Base-by-base conservation (phyloP, 2,113 vertebrate species). In the Phalacrocorax aristotelis region DNA sequence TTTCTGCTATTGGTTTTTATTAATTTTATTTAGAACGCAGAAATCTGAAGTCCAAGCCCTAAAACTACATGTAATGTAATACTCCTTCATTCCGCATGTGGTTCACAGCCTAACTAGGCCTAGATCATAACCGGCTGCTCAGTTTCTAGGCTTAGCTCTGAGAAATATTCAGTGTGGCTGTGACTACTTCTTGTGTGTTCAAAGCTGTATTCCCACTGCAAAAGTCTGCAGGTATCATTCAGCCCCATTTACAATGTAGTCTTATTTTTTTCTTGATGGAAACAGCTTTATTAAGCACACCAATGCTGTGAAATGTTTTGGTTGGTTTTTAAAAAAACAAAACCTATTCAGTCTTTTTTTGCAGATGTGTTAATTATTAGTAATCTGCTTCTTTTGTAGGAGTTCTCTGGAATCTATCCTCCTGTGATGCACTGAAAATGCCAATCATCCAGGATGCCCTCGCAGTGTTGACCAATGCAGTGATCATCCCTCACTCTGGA, bases 381-480 rank as follows among this genome's bases (percentile, higher is more conserved):
- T 46, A 20, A 46, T 92, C 89, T 95, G 12, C 72, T 6, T 74
- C 82, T 54, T 92, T 96, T 90, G 14, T 95, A 99, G 99, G 99
- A 93, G 99, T 99, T 92, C 98, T 99, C 61, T 99, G 99, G 99
- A 99, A 99, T 96, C 98, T 99, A 10, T 99, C 99, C 0, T 99
- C 99, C 20, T 99, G 99, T 32, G 99, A 99, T 87, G 99, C 99
- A 88, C 98, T 99, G 96, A 99, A 99, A 98, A 99, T 99, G 99
- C 99, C 99, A 89, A 99, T 99, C 96, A 99, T 99, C 98, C 99
- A 99, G 97, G 99, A 99, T 68, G 99, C 99, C 82, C 98, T 99
- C 46, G 99, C 99, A 12, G 99, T 99, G 95, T 98, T 99, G 97
- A 99, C 99, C 97, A 99, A 99, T 27, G 99, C 99, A 6, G 99